Evolutionary conservation across 2,888 invertebrate species (phyloP).

Genomic region (Lumbricus terrestris): DNA sequence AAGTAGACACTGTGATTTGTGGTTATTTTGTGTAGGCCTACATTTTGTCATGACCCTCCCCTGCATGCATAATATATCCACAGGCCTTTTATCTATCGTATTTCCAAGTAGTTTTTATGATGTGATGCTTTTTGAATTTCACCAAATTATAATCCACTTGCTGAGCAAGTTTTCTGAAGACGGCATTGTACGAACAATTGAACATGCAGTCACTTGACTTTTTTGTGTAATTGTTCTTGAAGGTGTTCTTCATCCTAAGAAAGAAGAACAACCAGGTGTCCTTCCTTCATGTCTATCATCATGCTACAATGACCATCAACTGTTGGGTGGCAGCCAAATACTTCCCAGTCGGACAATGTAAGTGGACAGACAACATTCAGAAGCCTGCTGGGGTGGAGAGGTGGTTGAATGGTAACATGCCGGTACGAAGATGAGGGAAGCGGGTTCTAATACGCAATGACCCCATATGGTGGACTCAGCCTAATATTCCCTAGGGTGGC

Average conservation of each 20-base stretch:
- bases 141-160: not conserved
- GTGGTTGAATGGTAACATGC: no score
- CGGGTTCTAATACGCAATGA: no score
- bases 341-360: conserved; percentile 54
- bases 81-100: not conserved
- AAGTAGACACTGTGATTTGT: no score
- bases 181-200: not conserved
- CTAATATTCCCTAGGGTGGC: no score
- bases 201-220: not conserved
- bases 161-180: not conserved
- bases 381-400: no score
- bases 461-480: no score
- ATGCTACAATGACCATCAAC: conserved; percentile 54
- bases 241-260: conserved; percentile 55
- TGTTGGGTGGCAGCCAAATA: conserved; percentile 57
- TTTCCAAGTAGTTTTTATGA: not conserved
- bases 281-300: conserved; percentile 58
- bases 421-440: no score
- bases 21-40: no score
- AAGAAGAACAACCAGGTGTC: conserved; percentile 57
- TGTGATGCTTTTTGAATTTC: not conserved
- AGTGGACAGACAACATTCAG: conserved; percentile 13
- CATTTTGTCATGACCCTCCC: no score
- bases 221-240: conserved; percentile 28
- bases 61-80: no score